Evolutionary conservation across 1,140 invertebrate genomes (phyloP).

Genomic region (Leptonema lineaticorne): DNA sequence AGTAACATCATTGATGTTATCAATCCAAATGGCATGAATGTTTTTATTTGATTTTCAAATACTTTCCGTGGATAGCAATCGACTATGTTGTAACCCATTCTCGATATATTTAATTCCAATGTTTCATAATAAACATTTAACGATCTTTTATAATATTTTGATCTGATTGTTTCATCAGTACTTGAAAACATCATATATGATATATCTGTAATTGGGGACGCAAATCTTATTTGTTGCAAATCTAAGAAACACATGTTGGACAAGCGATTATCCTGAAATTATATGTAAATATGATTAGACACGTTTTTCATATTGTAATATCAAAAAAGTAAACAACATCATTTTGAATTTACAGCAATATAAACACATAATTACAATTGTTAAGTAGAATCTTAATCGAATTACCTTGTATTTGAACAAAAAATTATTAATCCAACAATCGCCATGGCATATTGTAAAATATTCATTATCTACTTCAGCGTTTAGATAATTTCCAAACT

Average conservation of each 20-base stretch:
- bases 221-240: slow-evolving; percentile 58
- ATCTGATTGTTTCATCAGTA: slow-evolving; percentile 53
- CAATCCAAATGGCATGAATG: slow-evolving; percentile 45
- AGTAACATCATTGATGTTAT: slow-evolving; percentile 27
- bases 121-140: slow-evolving; percentile 59
- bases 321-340: background rate
- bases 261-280: slow-evolving; percentile 42
- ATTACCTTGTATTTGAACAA: slow-evolving; percentile 48
- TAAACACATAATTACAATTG: background rate
- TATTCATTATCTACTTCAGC: background rate
- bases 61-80: slow-evolving; percentile 51
- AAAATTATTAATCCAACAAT: slow-evolving; percentile 54
- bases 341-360: background rate
- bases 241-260: slow-evolving; percentile 57
- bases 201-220: slow-evolving; percentile 61
- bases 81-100: slow-evolving; percentile 50
- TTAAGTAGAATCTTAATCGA: background rate
- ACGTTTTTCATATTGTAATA: background rate
- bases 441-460: slow-evolving; percentile 46
- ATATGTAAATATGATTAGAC: background rate
- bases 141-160: slow-evolving; percentile 51
- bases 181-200: slow-evolving; percentile 61
- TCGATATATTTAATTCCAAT: slow-evolving; percentile 46
- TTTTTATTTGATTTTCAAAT: slow-evolving; percentile 48
- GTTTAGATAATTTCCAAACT: background rate